Base-by-base conservation (phyloP, 2,113 vertebrate genomes). In the Carollia perspicillata region DNA sequence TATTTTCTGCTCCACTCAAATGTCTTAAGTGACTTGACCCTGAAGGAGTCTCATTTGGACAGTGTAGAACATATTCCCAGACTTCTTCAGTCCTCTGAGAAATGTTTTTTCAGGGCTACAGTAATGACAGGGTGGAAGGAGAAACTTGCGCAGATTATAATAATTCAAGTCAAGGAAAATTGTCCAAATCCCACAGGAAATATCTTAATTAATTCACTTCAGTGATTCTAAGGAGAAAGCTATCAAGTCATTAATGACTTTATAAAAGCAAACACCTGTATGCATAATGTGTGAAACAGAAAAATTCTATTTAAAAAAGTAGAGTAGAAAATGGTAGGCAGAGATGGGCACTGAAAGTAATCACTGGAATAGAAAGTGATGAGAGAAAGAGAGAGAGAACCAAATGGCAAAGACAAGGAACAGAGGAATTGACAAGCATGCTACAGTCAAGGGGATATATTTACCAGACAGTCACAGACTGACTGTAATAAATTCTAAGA, bases 1-100 rank as follows among this genome's bases (percentile, higher is more conserved):
- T 79, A 93, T 75, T 95, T 93, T 97, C 68, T 86, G 83, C 58
- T 94, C 69, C 60, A 91, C 69, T 95, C 35, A 84, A 75, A 44
- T 93, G 33, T 84, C 72, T 58, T 96, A 65, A 78, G 22, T 47
- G n/a, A 94, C 79, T 80, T 33, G n/a, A 66, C 13, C 44, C 66
- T 89, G 22, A 87, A 49, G 63, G 44, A 84, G 42, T 83, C 37
- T 96, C 55, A 83, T 93, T 84, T 94, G 84, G 30, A 83, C 26
- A 47, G 8, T 75, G 3, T 26, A 58, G 51, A 91, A 71, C 26
- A 89, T 69, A 93, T 86, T 65, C 44, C 18, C n/a, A 92, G 65
- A 66, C 65, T 94, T 91, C 83, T 92, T 95, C 35, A 86, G 14
- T 80, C 92, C 40, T 80, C 75, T 86, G 55, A 97, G 84, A 94